Evolutionary conservation across 2,113 vertebrate species (phyloP).

Genomic region (Hydrolagus affinis): DNA sequence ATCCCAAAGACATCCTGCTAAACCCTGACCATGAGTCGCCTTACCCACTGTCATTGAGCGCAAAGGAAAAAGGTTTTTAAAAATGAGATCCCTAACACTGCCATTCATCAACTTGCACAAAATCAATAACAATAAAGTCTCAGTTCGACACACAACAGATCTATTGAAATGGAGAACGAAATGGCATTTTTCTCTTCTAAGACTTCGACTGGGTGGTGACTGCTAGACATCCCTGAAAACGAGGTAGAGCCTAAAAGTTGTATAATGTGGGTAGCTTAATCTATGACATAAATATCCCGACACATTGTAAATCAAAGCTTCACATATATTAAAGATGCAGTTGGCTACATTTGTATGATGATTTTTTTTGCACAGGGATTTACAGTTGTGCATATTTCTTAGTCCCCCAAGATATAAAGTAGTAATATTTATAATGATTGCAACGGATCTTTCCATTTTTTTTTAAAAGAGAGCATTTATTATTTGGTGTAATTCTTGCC

Average conservation of each 20-base stretch:
- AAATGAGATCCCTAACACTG: no score
- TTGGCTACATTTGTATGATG: neutral
- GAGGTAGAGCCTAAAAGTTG: neutral
- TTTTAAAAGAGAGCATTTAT: neutral
- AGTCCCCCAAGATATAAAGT: neutral
- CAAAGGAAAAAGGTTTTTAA: no score
- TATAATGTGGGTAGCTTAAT: neutral
- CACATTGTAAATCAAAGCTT: neutral
- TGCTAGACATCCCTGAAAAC: no score
- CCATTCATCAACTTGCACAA: no score
- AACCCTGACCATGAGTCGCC: no score
- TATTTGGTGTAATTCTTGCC: constrained; percentile 6
- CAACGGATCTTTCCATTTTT: neutral
- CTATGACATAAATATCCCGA: neutral
- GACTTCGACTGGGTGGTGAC: no score
- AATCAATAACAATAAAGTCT: no score
- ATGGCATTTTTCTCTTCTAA: no score
- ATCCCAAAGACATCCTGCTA: no score
- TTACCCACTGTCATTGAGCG: no score
- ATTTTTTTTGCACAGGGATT: neutral
- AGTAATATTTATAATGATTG: neutral
- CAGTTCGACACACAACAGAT: no score
- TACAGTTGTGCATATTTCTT: neutral
- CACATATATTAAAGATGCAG: neutral
- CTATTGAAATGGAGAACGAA: no score